Base-by-base conservation (phyloP, 1,140 invertebrate genomes). In the Steinernema feltiae region DNA sequence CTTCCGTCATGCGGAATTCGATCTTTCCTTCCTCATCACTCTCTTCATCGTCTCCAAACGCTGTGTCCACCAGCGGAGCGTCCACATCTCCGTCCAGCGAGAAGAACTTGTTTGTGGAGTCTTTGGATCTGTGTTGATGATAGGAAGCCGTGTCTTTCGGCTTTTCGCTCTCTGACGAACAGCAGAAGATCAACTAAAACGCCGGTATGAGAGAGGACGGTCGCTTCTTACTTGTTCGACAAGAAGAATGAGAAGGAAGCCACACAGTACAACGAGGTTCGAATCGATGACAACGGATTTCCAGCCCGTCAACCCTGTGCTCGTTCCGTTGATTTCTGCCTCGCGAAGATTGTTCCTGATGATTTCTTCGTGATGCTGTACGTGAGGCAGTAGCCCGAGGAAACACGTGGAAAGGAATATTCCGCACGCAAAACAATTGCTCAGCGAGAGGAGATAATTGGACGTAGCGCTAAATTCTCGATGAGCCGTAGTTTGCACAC, bases 391-490 rank as follows among this genome's bases (percentile, higher is more conserved):
- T 7, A 88, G 77, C 24, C 83, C 83, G 0, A 87, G 74, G 70
- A 88, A 87, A 76, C 87, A 88, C 73, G 87, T 86, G 3, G 83
- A 84, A 12, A 88, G 77, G 75, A 88, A 88, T 2, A 88, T 84
- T n/a, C 87, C 87, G 70, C 81, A 84, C 30, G 87, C 80, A 32
- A 87, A 76, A 74, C 87, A 88, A 77, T 87, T 88, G 69, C 83
- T 83, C 74, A 80, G 80, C 31, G 82, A 82, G 1, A 87, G 78
- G 18, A 82, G 70, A 21, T 41, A 32, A 30, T 27, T 76, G 1
- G 21, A 31, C 35, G 71, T 80, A 69, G 29, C 76, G 74, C 18
- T 75, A 29, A 75, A 30, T 2, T 3, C n/a, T 3, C 29, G 30
- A 75, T 0, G 73, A 76, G 31, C 24, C 15, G 12, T 7, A 29